A percentile compares a stretch with the other conserved stretches of the same genome.
phyloP scores from a whole-genome alignment of 23 tunicate genomes.

The Clavelina lepadiformis region DNA sequence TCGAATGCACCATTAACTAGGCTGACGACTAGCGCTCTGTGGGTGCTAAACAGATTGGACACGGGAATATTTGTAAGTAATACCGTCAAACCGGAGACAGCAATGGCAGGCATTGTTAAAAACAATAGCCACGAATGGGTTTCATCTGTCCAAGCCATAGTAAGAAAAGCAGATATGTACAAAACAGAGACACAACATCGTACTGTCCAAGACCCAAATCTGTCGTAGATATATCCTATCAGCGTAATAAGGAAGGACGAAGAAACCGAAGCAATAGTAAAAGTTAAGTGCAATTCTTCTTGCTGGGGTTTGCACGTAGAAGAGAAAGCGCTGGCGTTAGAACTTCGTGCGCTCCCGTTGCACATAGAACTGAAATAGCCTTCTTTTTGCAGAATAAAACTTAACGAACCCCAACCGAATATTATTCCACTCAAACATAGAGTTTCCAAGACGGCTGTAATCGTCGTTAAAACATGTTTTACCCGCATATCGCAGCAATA shows the following conservation, averaged over 20 bases:
- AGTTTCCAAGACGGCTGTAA: conserved; percentile 10
- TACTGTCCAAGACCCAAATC: background rate
- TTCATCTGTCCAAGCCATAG: background rate
- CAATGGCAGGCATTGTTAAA: background rate
- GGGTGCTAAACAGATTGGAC: background rate
- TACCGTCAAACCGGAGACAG: background rate
- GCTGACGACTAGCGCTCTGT: background rate
- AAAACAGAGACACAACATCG: background rate
- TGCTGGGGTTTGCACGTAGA: background rate
- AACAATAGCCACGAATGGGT: conserved; percentile 1
- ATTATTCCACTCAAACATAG: background rate
- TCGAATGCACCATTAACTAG: conserved; percentile 2
- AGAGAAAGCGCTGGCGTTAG: no score
- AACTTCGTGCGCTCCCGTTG: background rate
- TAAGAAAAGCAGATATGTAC: background rate
- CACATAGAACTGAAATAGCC: conserved; percentile 5
- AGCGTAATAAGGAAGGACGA: background rate
- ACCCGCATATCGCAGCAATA: no score
- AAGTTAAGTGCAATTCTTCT: background rate
- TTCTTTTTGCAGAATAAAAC: conserved; percentile 1
- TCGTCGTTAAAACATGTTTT: background rate
- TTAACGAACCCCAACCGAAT: conserved; percentile 8
- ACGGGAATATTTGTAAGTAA: background rate
- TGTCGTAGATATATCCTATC: background rate
- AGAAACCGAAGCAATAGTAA: background rate